Evolutionary conservation across 2,113 vertebrate species (phyloP), one percentile per base, ranked within the genome.

Genomic region (Ochotona princeps): DNA sequence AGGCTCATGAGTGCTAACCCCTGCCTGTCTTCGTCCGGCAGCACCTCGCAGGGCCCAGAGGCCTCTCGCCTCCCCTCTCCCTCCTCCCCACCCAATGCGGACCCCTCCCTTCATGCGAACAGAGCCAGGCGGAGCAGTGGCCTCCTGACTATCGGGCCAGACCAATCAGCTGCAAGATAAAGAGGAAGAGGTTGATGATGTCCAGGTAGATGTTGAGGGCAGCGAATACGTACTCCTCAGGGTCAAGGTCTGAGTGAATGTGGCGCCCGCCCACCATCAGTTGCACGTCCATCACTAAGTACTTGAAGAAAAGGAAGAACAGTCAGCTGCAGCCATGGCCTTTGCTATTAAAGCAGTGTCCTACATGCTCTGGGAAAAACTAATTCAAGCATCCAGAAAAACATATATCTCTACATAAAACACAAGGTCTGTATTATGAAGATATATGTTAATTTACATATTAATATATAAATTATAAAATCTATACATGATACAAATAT

Each of bases 191-290:
- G 70, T 94, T 96, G 80, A 98, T 72, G 10, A 99, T 97, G 88
- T 98, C 98, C 97, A 99, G 72, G 93, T 98, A 99, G 81, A 99
- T 98, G 91, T 98, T 99, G 70, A 98, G 98, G 35, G 98, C 97
- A 65, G 98, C 98, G 94, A 98, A 98, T 78, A 99, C 89, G 11
- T 99, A 98, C 83, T 99, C 98, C 95, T 99, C 98, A 1, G 98
- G 98, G 95, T 96, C 35, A 92, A 97, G 89, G 69, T 94, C 21
- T 61, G 96, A 98, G 89, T 98, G 97, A 94, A 98, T 96, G 49
- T 98, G 99, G 38, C 95, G 97, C 14, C 98, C 98, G 51, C 98
- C 98, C 51, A 99, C 91, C 89, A 98, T 98, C n/a, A 98, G 96
- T 97, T 98, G 98, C 17, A 98, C 98, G 57, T 98, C 98, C 92